phyloP scores from a whole-genome alignment of 1,140 invertebrate genomes.

The Drosophila burlai region DNA sequence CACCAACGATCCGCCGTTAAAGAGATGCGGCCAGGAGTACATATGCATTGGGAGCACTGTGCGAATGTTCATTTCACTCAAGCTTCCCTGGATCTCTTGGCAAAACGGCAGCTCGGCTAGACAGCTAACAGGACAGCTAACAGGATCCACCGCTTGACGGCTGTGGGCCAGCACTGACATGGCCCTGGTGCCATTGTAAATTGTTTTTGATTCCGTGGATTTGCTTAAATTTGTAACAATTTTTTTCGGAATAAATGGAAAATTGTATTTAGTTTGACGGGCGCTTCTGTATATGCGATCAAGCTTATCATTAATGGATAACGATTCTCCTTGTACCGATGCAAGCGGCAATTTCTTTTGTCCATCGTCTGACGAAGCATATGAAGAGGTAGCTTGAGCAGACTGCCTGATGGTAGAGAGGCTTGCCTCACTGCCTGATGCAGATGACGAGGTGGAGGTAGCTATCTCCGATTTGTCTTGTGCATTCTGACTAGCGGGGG shows the following conservation, averaged over 20 bases:
- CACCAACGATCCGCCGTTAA: slow-evolving; percentile 30
- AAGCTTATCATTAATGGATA: neutral
- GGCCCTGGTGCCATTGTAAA: rapidly evolving
- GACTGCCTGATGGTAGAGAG: no score
- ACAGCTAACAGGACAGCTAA: neutral
- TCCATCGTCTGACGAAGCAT: neutral
- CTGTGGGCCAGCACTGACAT: slow-evolving; percentile 44
- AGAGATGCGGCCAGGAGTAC: slow-evolving; percentile 61
- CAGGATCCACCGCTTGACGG: neutral
- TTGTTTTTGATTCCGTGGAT: neutral
- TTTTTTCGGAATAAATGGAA: no score
- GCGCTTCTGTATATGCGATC: neutral
- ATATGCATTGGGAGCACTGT: slow-evolving; percentile 12
- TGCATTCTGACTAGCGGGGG: neutral
- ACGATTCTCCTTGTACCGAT: neutral
- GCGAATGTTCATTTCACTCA: slow-evolving; percentile 13
- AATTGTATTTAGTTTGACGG: neutral
- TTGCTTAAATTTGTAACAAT: neutral
- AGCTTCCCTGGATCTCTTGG: neutral
- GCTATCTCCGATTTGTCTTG: neutral
- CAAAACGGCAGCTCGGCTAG: neutral
- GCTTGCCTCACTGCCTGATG: neutral
- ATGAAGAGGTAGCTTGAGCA: no score
- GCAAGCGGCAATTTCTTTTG: neutral
- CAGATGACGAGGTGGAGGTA: neutral